Conservation (phyloP, 2,113 vertebrate genomes). For the Apaloderma vittatum region DNA sequence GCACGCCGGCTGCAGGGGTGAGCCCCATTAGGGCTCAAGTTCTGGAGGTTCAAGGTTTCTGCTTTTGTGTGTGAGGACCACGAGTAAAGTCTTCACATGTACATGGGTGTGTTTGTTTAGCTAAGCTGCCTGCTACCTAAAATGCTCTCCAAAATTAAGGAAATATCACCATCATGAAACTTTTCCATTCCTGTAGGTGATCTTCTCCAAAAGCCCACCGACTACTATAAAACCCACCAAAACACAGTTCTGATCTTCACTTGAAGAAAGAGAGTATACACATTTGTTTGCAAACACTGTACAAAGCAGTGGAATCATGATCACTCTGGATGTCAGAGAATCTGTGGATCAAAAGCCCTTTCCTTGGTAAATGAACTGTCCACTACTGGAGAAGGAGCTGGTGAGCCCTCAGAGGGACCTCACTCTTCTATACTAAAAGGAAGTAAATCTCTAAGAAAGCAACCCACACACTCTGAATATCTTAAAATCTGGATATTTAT, state of each 20-base stretch:
- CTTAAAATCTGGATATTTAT: not conserved
- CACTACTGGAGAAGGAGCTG: not conserved
- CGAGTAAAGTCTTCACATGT: not conserved
- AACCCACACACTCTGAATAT: not conserved
- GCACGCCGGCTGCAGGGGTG: not conserved
- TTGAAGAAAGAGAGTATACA: not conserved
- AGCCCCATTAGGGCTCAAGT: not conserved
- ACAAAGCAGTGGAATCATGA: not conserved
- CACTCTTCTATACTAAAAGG: not conserved
- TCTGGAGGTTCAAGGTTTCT: not conserved
- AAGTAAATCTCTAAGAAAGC: not conserved
- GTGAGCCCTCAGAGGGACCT: not conserved
- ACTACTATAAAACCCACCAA: not conserved
- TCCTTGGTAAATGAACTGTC: not conserved
- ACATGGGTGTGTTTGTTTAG: not conserved
- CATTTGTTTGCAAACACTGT: not conserved
- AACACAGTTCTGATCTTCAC: not conserved
- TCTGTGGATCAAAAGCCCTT: not conserved
- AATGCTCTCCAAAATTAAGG: not conserved
- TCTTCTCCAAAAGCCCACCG: not conserved
- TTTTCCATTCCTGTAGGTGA: not conserved
- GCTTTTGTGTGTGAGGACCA: not conserved
- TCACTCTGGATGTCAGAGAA: not conserved
- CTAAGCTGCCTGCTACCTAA: not conserved
- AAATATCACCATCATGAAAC: not conserved